Conservation (phyloP, 2,888 invertebrate genomes). For the Diaprepes abbreviatus region DNA sequence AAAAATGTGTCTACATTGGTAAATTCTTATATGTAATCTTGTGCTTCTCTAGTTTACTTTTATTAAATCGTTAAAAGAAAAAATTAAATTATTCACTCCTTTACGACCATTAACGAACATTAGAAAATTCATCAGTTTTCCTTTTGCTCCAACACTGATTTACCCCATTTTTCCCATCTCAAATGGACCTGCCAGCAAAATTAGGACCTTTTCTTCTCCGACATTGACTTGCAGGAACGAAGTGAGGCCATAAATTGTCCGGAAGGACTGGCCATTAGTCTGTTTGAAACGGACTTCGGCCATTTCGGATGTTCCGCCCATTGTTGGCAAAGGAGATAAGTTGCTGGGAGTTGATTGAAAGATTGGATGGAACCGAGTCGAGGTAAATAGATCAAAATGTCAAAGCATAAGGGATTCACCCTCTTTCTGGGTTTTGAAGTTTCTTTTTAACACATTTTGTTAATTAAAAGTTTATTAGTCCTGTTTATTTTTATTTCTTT, state of each 20-base stretch:
- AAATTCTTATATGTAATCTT: too few species aligned
- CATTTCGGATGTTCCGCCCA: constrained; percentile 45
- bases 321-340: constrained; percentile 48
- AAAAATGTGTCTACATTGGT: too few species aligned
- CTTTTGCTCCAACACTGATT: constrained; percentile 19
- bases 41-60: too few species aligned
- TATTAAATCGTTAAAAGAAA: too few species aligned
- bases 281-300: constrained; percentile 55
- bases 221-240: constrained; percentile 65
- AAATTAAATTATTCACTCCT: too few species aligned
- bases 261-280: constrained; percentile 67
- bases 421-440: not conserved
- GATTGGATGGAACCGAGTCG: constrained; percentile 48
- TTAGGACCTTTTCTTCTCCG: constrained; percentile 61
- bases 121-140: too few species aligned
- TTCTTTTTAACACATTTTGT: too few species aligned
- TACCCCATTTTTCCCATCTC: constrained; percentile 31
- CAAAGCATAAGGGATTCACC: constrained; percentile 26
- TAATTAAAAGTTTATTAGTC: too few species aligned
- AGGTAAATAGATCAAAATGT: constrained; percentile 50
- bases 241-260: constrained; percentile 63
- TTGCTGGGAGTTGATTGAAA: constrained; percentile 48
- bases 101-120: too few species aligned
- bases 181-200: constrained; percentile 34
- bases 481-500: too few species aligned